Base-by-base conservation (phyloP, 2,888 invertebrate genomes). In the Acronicta aceris region DNA sequence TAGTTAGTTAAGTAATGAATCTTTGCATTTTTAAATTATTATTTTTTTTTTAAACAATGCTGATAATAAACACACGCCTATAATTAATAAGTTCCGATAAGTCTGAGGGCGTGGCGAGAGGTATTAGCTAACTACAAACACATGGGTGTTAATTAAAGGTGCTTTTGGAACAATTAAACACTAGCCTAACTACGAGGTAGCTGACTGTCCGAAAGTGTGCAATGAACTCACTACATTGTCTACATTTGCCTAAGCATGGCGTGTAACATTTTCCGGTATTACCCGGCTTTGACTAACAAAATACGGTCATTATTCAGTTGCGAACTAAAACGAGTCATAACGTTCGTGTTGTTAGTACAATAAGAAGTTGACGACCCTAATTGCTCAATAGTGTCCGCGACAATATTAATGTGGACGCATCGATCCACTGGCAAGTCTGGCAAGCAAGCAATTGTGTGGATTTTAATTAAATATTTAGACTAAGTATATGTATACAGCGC, bases 321-420 rank as follows among this genome's bases (percentile, higher is more conserved):
- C n/a, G 13, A 27, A 49, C 50, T 56, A 12, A 27, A 40, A 56
- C 40, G 27, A 40, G 30, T 53, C 42, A 54, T 49, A 52, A 51
- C 51, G 12, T 53, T 46, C 45, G n/a, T 12, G 46, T n/a, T 17
- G 21, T 45, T 42, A 52, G 52, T 52, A 56, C 53, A 70, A 53
- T 71, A 50, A 47, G 25, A 25, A 50, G 25, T 55, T 65, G 45
- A 48, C 59, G 42, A 40, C 45, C 65, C 42, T 38, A 50, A 54
- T 58, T 46, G n/a, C 38, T 16, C 16, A 30, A 36, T 69, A 49
- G 56, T 71, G 71, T 45, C 10, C 7, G 15, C 6, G 27, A 41
- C 9, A 70, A 49, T 42, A 17, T 33, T 3, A 12, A 33, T 52
- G 33, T 53, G 15, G 50, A 8, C 45, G 21, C 60, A 60, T 59